Evolutionary conservation across 1,140 invertebrate species (phyloP).

Genomic region (Zophobas atratus): DNA sequence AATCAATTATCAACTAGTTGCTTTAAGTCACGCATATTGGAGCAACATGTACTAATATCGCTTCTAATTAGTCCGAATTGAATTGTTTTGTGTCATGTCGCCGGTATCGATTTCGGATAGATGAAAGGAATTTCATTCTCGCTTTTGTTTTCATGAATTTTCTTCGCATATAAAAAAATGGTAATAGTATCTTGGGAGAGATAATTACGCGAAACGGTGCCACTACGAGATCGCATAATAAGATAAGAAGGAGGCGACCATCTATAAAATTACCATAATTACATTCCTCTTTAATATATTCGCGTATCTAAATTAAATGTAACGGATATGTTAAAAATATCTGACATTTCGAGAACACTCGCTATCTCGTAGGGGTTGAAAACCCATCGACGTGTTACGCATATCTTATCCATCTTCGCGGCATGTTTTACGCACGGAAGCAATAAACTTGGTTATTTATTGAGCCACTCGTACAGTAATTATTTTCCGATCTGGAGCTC

Average conservation of each 20-base stretch:
- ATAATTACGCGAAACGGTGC: constrained; percentile 21
- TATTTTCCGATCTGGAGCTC: constrained; percentile 10
- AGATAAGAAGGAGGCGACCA: constrained; percentile 20
- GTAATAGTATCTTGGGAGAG: constrained; percentile 28
- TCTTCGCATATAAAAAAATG: constrained; percentile 9
- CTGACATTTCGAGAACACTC: no score
- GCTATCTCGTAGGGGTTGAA: constrained; percentile 1
- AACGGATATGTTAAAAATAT: constrained; percentile 9
- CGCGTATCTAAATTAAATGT: constrained; percentile 11
- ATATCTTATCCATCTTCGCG: constrained; percentile 16
- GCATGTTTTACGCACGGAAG: constrained; percentile 21
- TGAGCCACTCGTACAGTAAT: not conserved
- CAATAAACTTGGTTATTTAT: constrained; percentile 29
- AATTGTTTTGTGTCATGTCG: constrained; percentile 35
- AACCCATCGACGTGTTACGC: constrained; percentile 7
- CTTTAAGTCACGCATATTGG: constrained; percentile 43
- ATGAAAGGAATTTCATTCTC: constrained; percentile 12
- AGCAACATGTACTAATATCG: constrained; percentile 44
- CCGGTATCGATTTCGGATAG: constrained; percentile 7
- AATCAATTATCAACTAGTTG: constrained; percentile 45
- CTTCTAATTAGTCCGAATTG: constrained; percentile 42
- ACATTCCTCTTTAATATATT: constrained; percentile 25
- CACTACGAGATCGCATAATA: constrained; percentile 35
- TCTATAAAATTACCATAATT: constrained; percentile 27
- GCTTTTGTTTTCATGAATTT: constrained; percentile 22